phyloP scores from a whole-genome alignment of 2,113 vertebrate species.

The Siniperca knerii region DNA sequence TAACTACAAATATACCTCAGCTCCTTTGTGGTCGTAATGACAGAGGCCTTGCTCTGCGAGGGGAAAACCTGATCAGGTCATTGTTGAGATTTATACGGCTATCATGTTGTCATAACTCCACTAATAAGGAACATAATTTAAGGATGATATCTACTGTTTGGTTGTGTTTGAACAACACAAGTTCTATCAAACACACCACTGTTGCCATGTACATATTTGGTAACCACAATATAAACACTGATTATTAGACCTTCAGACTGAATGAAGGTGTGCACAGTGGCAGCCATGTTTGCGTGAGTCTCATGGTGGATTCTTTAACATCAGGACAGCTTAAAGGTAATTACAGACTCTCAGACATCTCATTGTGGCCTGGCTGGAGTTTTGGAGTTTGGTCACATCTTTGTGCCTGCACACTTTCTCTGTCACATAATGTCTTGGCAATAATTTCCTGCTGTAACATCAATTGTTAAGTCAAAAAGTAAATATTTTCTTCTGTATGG shows the following conservation, averaged over 20 bases:
- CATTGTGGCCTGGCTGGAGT: conserved; percentile 28
- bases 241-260: conserved; percentile 40
- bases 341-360: conserved; percentile 45
- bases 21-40: background rate
- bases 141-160: conserved; percentile 42
- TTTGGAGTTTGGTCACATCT: conserved; percentile 22
- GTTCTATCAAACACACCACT: conserved; percentile 21
- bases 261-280: conserved; percentile 36
- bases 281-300: conserved; percentile 53
- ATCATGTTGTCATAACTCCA: conserved; percentile 41
- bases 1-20: conserved; percentile 13
- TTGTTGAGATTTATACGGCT: background rate
- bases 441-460: conserved; percentile 13
- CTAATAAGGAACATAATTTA: conserved; percentile 49
- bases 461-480: conserved; percentile 34
- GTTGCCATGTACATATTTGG: conserved; percentile 44
- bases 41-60: background rate
- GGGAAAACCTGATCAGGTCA: conserved; percentile 21
- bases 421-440: conserved; percentile 46
- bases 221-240: conserved; percentile 58
- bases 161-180: conserved; percentile 38
- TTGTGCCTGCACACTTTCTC: conserved; percentile 37
- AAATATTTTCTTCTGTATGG: conserved; percentile 53
- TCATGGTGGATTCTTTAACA: conserved; percentile 41
- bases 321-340: conserved; percentile 53